These are phyloP conservation scores for Malurus leucopterus DNA, from an alignment of 2,797 vertebrate species.

Conservation along the genomic window DNA sequence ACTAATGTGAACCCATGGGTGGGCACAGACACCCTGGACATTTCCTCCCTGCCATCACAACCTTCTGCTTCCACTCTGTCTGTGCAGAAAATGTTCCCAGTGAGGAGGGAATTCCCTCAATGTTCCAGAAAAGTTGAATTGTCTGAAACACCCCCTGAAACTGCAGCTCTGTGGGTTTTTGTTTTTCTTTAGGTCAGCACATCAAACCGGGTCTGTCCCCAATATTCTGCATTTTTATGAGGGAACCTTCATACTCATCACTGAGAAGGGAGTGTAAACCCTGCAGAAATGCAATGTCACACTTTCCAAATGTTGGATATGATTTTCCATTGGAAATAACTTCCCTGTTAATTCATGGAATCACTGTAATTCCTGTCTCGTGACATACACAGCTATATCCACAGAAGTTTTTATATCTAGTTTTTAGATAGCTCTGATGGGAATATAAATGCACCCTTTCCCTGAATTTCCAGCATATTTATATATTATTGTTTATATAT, in stretches of 20 bases:
- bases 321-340: background rate
- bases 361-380: rapidly evolving
- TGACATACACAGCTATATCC: rapidly evolving
- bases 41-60: background rate
- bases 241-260: background rate
- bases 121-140: background rate
- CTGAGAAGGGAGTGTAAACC: background rate
- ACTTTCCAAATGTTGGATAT: background rate
- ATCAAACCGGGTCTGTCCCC: background rate
- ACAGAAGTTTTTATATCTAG: too few species aligned
- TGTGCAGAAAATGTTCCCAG: background rate
- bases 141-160: background rate
- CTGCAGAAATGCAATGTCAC: background rate
- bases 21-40: rapidly evolving
- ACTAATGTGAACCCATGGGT: background rate
- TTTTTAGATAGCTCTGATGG: background rate
- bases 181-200: background rate
- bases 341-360: background rate
- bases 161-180: background rate
- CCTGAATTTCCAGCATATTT: background rate
- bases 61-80: background rate
- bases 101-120: background rate
- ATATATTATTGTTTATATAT: background rate
- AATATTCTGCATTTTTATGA: background rate
- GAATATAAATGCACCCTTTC: background rate